Evolutionary conservation across 35 echinoderm and acorn worm species (phyloP).

Genomic region (Lytechinus variegatus): DNA sequence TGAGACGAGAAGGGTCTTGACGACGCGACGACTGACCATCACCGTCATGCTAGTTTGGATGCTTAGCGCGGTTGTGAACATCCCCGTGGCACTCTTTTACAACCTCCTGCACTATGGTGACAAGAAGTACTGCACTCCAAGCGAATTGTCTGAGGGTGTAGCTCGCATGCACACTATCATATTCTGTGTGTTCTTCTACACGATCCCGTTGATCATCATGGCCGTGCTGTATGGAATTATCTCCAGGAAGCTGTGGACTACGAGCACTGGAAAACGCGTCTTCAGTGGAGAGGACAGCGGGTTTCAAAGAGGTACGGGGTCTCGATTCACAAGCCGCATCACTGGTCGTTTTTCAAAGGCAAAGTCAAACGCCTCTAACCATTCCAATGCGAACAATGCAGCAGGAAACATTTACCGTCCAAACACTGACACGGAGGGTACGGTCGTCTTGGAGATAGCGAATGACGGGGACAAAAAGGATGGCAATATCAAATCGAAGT

Average conservation of each 20-base stretch:
- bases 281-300: constrained; percentile 23
- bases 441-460: constrained; percentile 16
- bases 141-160: background rate
- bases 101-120: background rate
- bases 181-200: constrained; percentile 66
- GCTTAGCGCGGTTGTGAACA: constrained; percentile 52
- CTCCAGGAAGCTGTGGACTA: constrained; percentile 72
- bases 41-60: constrained; percentile 77
- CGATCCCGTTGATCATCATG: constrained; percentile 75
- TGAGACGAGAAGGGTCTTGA: constrained; percentile 68
- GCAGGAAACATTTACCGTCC: background rate
- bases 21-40: constrained; percentile 60
- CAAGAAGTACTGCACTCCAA: background rate
- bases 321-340: constrained; percentile 49
- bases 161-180: background rate
- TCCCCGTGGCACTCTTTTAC: constrained; percentile 53
- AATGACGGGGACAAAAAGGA: constrained; percentile 1
- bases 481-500: constrained; percentile 19
- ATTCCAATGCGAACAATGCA: background rate
- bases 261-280: constrained; percentile 55
- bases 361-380: background rate
- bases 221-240: constrained; percentile 81
- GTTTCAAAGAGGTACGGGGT: background rate
- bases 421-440: background rate
- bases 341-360: constrained; percentile 24